Evolutionary conservation across 1,140 invertebrate genomes (phyloP).

Genomic region (Diorhabda elongata): DNA sequence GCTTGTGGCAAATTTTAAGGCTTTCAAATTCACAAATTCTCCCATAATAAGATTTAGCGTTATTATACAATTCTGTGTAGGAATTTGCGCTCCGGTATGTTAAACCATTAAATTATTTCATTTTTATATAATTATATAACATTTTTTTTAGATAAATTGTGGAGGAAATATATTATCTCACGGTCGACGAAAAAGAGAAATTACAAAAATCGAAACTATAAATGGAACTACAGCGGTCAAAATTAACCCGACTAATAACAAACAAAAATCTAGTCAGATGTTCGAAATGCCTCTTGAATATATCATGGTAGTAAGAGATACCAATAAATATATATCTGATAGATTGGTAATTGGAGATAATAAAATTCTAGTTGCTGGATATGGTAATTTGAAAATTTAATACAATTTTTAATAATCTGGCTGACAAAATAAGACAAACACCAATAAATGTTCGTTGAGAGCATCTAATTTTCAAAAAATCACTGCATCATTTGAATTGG

Average conservation of each 20-base stretch:
- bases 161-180: slow-evolving; percentile 24
- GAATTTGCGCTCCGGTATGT: slow-evolving; percentile 42
- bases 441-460: no score
- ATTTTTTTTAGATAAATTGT: slow-evolving; percentile 28
- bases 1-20: slow-evolving; percentile 48
- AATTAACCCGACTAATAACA: slow-evolving; percentile 27
- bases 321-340: slow-evolving; percentile 41
- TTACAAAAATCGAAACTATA: slow-evolving; percentile 24
- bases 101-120: not conserved
- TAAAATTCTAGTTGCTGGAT: slow-evolving; percentile 50
- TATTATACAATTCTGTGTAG: slow-evolving; percentile 50
- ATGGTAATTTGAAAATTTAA: slow-evolving; percentile 39
- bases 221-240: slow-evolving; percentile 31
- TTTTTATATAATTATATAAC: not conserved
- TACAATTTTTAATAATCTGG: not conserved
- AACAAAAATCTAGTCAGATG: slow-evolving; percentile 33
- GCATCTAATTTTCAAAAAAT: no score
- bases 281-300: slow-evolving; percentile 48
- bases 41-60: slow-evolving; percentile 51
- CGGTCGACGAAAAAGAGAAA: slow-evolving; percentile 26
- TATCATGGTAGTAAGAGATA: slow-evolving; percentile 47
- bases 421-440: no score
- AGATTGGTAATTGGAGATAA: slow-evolving; percentile 49
- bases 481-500: no score
- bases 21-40: slow-evolving; percentile 52